These are phyloP conservation scores for Coelopa frigida DNA, from an alignment of 1,140 invertebrate genomes.

Conservation along the genomic window DNA sequence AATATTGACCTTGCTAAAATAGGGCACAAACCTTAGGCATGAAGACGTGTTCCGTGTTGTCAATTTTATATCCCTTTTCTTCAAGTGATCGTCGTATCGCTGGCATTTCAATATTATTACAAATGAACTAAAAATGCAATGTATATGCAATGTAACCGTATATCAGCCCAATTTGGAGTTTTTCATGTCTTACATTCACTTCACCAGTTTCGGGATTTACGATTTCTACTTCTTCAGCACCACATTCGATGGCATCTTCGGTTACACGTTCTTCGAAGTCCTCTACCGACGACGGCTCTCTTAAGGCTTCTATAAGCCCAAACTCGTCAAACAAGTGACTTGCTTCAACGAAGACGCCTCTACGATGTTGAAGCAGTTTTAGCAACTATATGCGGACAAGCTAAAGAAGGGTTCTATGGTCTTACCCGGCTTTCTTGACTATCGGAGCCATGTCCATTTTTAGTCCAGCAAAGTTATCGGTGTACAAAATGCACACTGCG, in stretches of 20 bases:
- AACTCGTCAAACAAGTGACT: slow-evolving; percentile 49
- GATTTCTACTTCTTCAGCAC: slow-evolving; percentile 55
- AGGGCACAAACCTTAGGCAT: too few species aligned
- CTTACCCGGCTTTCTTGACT: slow-evolving; percentile 48
- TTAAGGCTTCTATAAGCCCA: slow-evolving; percentile 48
- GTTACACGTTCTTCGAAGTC: slow-evolving; percentile 49
- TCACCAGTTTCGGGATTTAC: slow-evolving; percentile 40
- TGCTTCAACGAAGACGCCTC: slow-evolving; percentile 25
- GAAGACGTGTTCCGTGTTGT: too few species aligned
- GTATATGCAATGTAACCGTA: too few species aligned
- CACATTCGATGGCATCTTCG: slow-evolving; percentile 56
- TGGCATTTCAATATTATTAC: too few species aligned
- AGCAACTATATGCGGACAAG: slow-evolving; percentile 15
- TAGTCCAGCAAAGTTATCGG: slow-evolving; percentile 27
- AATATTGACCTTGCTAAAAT: too few species aligned
- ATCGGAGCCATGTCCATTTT: slow-evolving; percentile 43
- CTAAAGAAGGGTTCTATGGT: slow-evolving; percentile 19
- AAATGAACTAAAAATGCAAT: too few species aligned
- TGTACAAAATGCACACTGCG: slow-evolving; percentile 31
- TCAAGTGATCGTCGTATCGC: too few species aligned
- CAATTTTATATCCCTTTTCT: too few species aligned
- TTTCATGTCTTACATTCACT: slow-evolving; percentile 45
- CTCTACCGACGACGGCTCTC: slow-evolving; percentile 17
- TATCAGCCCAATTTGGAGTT: too few species aligned
- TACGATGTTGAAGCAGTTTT: slow-evolving; percentile 18